Evolutionary conservation across 1,140 invertebrate species (phyloP), one percentile per base, ranked within the genome.

Genomic region (Alviniconcha marisindica): DNA sequence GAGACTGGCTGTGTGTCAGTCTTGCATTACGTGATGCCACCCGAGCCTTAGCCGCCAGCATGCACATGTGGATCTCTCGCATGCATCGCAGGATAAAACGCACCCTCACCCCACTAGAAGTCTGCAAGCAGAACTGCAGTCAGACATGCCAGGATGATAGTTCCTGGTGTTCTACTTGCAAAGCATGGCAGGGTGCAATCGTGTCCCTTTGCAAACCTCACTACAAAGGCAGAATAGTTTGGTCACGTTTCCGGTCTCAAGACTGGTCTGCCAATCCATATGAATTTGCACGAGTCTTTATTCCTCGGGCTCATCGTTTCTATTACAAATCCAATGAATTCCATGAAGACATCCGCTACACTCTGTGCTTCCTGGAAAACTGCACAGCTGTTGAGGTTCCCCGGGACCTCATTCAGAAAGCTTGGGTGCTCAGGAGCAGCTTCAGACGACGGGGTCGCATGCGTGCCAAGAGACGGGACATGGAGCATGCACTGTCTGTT

Each of bases 281-380:
- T 42, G 86, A 87, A 48, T 82, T 85, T n/a, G 86, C 83, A 24
- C 81, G 86, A 71, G 86, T 83, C 31, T 83, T 87, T 63, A 87
- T 87, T 24, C 84, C 86, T 7, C 42, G 81, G 15, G 86, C 86
- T 40, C 86, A 87, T 63, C 81, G 83, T 76, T 81, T 87, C 36
- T 87, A 87, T 38, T 87, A 87, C 76, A 87, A 85, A 38, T 85
- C 84, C 4, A 79, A 83, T 18, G 86, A 87, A 48, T 87, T 87
- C 66, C 86, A 87, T 66, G 86, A 87, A 60, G 86, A 87, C 69
- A 85, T 87, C 5, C 74, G 86, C n/a, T 87, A 80, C 40, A 33
- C 69, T 12, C 78, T 87, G 4, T 85, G 84, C 42, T 84, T 85
- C 48, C 73, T 87, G 21, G 86, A 87, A 77, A 87, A 87, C 82